Evolutionary conservation across 2,888 invertebrate genomes (phyloP).

Genomic region (Drosophila glabriapex): DNA sequence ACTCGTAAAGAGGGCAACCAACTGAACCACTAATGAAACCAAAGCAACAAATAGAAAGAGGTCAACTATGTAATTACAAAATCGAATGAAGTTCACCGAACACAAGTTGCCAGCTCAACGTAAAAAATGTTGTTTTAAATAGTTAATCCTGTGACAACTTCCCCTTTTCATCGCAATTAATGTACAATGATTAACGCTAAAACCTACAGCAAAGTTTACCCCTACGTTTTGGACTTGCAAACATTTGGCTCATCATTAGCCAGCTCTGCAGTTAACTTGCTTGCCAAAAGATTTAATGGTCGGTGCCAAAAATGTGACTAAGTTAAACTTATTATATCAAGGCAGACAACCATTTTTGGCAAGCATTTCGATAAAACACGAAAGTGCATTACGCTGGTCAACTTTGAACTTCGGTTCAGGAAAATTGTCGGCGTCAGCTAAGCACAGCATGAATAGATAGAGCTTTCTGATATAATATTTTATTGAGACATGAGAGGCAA

Average conservation of each 20-base stretch:
- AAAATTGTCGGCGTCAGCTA: not conserved
- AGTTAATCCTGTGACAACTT: not conserved
- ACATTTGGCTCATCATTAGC: slow-evolving; percentile 24
- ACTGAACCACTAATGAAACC: not conserved
- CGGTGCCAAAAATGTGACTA: slow-evolving; percentile 24
- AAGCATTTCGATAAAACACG: slow-evolving; percentile 16
- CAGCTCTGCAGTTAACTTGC: not conserved
- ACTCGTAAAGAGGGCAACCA: not conserved
- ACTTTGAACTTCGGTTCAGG: slow-evolving; percentile 4
- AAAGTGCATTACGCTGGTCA: slow-evolving; percentile 6
- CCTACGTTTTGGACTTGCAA: not conserved
- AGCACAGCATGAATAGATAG: no score
- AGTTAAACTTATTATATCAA: slow-evolving; percentile 15
- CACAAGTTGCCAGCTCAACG: not conserved
- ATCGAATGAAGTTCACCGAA: not conserved
- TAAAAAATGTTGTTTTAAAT: not conserved
- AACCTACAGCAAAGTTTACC: not conserved
- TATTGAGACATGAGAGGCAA: not conserved
- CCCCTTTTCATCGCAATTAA: not conserved
- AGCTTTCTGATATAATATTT: not conserved
- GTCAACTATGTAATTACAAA: slow-evolving; percentile 1
- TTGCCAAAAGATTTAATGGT: slow-evolving; percentile 26
- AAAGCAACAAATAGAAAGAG: not conserved
- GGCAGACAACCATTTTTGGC: slow-evolving; percentile 9
- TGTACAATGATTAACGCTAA: not conserved